Evolutionary conservation across 2,797 vertebrate species (phyloP).

Genomic region (Salarias fasciatus): DNA sequence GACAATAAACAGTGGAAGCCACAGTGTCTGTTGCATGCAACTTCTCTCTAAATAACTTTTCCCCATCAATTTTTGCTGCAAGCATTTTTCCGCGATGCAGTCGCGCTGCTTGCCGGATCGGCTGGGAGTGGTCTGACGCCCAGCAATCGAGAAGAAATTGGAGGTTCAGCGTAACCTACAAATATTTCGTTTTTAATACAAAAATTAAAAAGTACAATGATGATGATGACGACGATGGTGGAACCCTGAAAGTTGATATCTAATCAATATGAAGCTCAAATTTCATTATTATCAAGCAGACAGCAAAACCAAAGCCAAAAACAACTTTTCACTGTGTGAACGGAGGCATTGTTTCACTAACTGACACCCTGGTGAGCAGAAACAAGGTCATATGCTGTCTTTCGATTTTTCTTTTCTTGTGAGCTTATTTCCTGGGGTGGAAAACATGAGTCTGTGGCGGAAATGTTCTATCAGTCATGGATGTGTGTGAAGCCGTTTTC

Average conservation of each 20-base stretch:
- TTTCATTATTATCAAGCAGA: neutral
- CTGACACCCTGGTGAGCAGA: slow-evolving; percentile 9
- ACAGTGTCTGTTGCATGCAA: too few species aligned
- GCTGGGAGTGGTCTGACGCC: neutral
- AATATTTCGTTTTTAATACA: neutral
- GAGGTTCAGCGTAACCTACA: neutral
- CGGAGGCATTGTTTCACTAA: slow-evolving; percentile 37
- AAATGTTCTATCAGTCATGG: slow-evolving; percentile 47
- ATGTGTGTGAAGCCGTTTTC: slow-evolving; percentile 11
- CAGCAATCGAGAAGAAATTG: neutral
- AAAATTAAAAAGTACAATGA: neutral
- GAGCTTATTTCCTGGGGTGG: slow-evolving; percentile 7
- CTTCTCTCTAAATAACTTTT: too few species aligned
- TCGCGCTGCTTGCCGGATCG: too few species aligned
- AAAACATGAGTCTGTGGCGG: slow-evolving; percentile 28
- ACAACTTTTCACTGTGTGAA: slow-evolving; percentile 40
- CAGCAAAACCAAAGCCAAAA: neutral
- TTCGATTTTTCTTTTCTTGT: slow-evolving; percentile 10
- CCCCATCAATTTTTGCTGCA: too few species aligned
- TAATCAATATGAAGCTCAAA: neutral
- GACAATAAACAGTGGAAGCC: too few species aligned
- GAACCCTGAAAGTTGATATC: neutral
- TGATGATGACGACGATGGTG: neutral
- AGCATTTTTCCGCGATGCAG: too few species aligned
- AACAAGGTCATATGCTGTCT: slow-evolving; percentile 54